Evolutionary conservation across 2,888 invertebrate genomes (phyloP).

Genomic region (Dryobotodes eremita): DNA sequence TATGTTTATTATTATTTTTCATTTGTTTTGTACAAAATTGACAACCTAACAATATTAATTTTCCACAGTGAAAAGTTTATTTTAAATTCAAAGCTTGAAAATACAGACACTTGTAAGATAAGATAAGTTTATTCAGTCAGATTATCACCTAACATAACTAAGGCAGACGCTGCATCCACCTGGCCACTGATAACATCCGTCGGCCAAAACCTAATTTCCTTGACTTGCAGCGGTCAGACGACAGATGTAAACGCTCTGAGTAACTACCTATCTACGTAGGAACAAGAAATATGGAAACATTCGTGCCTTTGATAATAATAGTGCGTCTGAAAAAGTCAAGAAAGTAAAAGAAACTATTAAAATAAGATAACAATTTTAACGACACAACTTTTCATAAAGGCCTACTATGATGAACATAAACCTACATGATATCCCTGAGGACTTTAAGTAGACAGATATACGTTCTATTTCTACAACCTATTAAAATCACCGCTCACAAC

Average conservation of each 20-base stretch:
- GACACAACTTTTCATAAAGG: neutral
- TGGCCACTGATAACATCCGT: conserved; percentile 47
- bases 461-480: neutral
- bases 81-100: neutral
- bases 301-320: neutral
- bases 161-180: conserved; percentile 34
- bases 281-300: neutral
- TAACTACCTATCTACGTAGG: conserved; percentile 4
- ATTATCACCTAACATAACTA: conserved; percentile 40
- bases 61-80: neutral
- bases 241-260: conserved; percentile 26
- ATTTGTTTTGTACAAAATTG: neutral
- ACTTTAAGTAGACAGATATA: neutral
- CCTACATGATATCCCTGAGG: neutral
- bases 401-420: neutral
- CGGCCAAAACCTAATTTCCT: conserved; percentile 59
- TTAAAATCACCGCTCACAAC: conserved; percentile 40
- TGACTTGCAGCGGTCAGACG: conserved; percentile 55
- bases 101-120: conserved; percentile 9
- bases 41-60: neutral
- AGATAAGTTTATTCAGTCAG: conserved; percentile 32
- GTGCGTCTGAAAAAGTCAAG: neutral
- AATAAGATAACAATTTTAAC: neutral
- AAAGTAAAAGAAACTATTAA: neutral
- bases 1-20: neutral